phyloP scores from a whole-genome alignment of 1,140 invertebrate genomes.

The Archegozetes longisetosus region DNA sequence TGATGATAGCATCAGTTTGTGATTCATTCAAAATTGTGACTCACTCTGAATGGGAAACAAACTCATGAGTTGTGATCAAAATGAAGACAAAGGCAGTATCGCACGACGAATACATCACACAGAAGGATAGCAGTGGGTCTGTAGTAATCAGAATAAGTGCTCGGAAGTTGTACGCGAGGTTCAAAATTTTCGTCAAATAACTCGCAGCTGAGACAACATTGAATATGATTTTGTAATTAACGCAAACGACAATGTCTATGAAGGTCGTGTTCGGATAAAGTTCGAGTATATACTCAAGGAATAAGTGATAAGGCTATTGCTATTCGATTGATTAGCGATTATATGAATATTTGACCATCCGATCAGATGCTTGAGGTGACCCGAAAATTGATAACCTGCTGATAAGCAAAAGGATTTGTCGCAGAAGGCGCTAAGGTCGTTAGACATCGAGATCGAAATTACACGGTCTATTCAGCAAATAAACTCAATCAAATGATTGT shows the following conservation, averaged over 20 bases:
- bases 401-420: not conserved
- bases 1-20: too few species aligned
- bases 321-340: constrained; percentile 25
- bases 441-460: constrained; percentile 18
- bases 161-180: constrained; percentile 19
- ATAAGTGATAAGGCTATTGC: constrained; percentile 24
- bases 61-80: not conserved
- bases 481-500: constrained; percentile 4
- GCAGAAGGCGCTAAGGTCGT: constrained; percentile 1
- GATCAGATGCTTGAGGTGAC: constrained; percentile 13
- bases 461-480: constrained; percentile 18
- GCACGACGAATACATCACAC: constrained; percentile 40
- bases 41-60: constrained; percentile 8
- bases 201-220: constrained; percentile 11
- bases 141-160: constrained; percentile 20
- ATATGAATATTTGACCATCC: constrained; percentile 1
- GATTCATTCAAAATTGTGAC: too few species aligned
- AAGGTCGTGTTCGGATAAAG: constrained; percentile 29
- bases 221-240: constrained; percentile 28
- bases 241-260: constrained; percentile 28
- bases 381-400: constrained; percentile 7
- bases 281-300: constrained; percentile 25
- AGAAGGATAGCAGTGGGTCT: constrained; percentile 16
- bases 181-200: constrained; percentile 27
- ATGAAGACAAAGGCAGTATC: constrained; percentile 37